Evolutionary conservation across 2,113 vertebrate species (phyloP).

Genomic region (Periophthalmus modestus): DNA sequence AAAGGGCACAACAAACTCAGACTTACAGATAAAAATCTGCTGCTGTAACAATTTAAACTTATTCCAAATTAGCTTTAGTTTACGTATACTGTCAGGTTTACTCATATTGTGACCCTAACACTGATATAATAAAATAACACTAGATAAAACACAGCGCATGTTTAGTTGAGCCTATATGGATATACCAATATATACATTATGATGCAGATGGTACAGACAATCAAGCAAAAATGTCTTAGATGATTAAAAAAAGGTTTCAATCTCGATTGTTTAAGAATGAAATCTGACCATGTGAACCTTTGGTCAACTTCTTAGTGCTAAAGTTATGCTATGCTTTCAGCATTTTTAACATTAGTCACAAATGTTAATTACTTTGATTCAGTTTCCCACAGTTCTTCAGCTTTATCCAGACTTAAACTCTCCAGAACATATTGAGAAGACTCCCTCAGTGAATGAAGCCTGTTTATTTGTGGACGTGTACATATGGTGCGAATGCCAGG

Average conservation of each 20-base stretch:
- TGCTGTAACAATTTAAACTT: background rate
- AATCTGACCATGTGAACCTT: background rate
- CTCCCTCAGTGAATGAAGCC: constrained; percentile 25
- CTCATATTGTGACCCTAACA: too few species aligned
- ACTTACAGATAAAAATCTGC: background rate
- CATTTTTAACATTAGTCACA: too few species aligned
- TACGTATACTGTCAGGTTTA: too few species aligned
- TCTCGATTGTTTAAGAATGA: background rate
- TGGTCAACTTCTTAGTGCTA: background rate
- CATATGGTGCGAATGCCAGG: constrained; percentile 23
- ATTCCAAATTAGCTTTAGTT: background rate
- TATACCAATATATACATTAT: too few species aligned
- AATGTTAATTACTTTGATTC: background rate
- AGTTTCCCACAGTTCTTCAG: background rate
- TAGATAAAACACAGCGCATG: too few species aligned
- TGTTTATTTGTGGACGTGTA: constrained; percentile 53
- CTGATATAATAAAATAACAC: too few species aligned
- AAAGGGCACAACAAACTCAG: background rate
- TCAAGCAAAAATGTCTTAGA: too few species aligned
- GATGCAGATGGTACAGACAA: too few species aligned
- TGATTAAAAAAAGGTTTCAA: background rate
- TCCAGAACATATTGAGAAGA: background rate
- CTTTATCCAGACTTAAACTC: background rate
- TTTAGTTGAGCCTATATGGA: too few species aligned
- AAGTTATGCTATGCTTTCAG: background rate